phyloP scores from a whole-genome alignment of 2,113 vertebrate genomes.

The Lophotis ruficrista region DNA sequence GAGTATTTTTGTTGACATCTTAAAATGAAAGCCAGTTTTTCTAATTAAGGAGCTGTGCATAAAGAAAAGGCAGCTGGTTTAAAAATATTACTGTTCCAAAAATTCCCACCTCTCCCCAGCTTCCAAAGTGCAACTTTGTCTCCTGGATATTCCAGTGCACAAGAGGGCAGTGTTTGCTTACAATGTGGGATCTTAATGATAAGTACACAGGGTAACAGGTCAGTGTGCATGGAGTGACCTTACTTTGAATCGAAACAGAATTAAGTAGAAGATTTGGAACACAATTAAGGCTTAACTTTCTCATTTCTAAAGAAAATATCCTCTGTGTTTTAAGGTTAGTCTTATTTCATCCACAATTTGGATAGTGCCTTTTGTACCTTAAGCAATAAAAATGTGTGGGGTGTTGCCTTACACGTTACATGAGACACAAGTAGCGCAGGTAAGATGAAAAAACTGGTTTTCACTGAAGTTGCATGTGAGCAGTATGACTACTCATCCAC shows the following conservation, averaged over 20 bases:
- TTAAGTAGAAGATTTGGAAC: not conserved
- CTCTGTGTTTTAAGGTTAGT: not conserved
- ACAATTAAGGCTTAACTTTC: not conserved
- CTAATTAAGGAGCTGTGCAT: not conserved
- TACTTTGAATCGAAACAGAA: constrained; percentile 31
- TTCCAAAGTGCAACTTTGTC: not conserved
- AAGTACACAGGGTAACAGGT: constrained; percentile 32
- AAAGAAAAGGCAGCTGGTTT: not conserved
- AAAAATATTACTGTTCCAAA: not conserved
- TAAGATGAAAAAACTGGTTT: not conserved
- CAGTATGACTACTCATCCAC: not conserved
- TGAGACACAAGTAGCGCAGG: not conserved
- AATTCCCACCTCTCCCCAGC: not conserved
- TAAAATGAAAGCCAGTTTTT: not conserved
- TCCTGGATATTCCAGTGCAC: constrained; percentile 49
- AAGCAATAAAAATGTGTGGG: not conserved
- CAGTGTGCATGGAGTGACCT: constrained; percentile 38
- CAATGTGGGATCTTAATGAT: not conserved
- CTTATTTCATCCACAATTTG: not conserved
- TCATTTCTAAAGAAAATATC: not conserved
- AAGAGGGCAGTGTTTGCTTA: constrained; percentile 80
- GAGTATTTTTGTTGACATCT: not conserved
- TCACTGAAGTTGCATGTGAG: not conserved
- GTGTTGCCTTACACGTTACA: not conserved
- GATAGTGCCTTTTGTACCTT: not conserved